Evolutionary conservation across 2,888 invertebrate genomes (phyloP), one percentile per base, ranked within the genome.

Genomic region (Xestobium rufovillosum): DNA sequence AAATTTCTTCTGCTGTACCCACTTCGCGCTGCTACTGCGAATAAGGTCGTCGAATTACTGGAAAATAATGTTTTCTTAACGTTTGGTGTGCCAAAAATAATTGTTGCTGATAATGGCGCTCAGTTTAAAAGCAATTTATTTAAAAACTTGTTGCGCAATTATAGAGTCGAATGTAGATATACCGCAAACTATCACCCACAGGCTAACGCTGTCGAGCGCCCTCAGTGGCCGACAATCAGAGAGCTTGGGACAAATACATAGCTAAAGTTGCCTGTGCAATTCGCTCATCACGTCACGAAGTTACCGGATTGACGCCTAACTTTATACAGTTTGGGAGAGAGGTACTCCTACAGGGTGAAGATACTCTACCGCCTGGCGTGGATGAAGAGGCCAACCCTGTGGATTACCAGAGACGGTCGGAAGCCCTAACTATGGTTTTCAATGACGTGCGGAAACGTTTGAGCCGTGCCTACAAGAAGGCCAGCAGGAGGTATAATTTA

Each of bases 101-200:
- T 49, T 2, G 41, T 50, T 4, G 29, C 31, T 3, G 48, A 50
- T 26, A 50, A 50, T 27, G 50, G 46, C 1, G 30, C 17, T 3
- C 44, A 41, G 26, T 49, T 49, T 31, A 19, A 32, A 3, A 37
- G 43, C 15, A 34, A 37, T n/a, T 31, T 15, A 3, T 42, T 45
- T 12, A 13, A 13, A 9, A 26, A 31, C 2, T 14, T 44, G 11
- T 13, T 30, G 9, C n/a, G 15, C 4, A 26, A 31, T 1, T 47
- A 47, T 26, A 14, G 34, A n/a, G 35, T 37, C 6, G 25, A 39
- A 10, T 29, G 36, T 2, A n/a, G n/a, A 3, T 45, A 38, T 16
- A 45, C 37, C 1, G 41, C 49, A n/a, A n/a, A n/a, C 1, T 34
- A 36, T 15, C 44, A 47, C 34, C 39, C 44, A 2, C 38, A 37